Percentiles rank a stretch among this genome's conserved stretches.
phyloP scores from a whole-genome alignment of 1,140 invertebrate species.

The Drosophila suzukii region DNA sequence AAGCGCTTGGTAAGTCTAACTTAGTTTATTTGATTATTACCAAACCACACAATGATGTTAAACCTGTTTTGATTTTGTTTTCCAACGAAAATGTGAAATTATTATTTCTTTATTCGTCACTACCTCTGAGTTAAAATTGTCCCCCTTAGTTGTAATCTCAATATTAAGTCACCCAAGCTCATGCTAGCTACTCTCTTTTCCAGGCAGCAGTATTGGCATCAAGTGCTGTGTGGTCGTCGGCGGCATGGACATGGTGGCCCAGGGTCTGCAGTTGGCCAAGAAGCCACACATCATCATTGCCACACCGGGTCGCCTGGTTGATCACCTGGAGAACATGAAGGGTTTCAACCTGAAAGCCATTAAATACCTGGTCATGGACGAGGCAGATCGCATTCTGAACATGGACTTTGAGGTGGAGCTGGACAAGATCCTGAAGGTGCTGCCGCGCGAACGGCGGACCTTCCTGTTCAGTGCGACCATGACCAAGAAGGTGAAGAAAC shows the following conservation, averaged over 20 bases:
- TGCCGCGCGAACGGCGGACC: conserved; percentile 94
- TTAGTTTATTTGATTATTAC: neutral
- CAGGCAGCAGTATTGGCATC: conserved; percentile 93
- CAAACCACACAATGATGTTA: conserved; percentile 69
- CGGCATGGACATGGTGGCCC: conserved; percentile 98
- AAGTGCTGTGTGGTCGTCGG: conserved; percentile 98
- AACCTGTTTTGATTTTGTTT: conserved; percentile 73
- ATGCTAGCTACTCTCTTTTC: neutral
- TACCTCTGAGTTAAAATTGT: conserved; percentile 75
- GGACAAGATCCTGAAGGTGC: conserved; percentile 96
- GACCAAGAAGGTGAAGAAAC: conserved; percentile 99
- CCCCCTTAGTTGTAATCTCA: neutral
- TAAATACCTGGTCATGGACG: conserved; percentile 98
- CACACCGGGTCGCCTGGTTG: conserved; percentile 95
- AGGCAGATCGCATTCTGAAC: conserved; percentile 97
- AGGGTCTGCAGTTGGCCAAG: conserved; percentile 95
- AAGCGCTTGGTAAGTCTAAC: conserved; percentile 91
- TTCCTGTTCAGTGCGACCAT: conserved; percentile 98
- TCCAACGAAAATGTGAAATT: conserved; percentile 74
- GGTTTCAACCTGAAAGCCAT: conserved; percentile 95
- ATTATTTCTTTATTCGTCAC: conserved; percentile 81
- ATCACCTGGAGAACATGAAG: conserved; percentile 97
- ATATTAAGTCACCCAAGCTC: neutral
- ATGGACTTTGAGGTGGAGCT: conserved; percentile 99
- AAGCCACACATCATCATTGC: conserved; percentile 98